These are phyloP conservation scores for Zosterops hypoxanthus DNA, from an alignment of 2,113 vertebrate genomes.

Conservation along the genomic window DNA sequence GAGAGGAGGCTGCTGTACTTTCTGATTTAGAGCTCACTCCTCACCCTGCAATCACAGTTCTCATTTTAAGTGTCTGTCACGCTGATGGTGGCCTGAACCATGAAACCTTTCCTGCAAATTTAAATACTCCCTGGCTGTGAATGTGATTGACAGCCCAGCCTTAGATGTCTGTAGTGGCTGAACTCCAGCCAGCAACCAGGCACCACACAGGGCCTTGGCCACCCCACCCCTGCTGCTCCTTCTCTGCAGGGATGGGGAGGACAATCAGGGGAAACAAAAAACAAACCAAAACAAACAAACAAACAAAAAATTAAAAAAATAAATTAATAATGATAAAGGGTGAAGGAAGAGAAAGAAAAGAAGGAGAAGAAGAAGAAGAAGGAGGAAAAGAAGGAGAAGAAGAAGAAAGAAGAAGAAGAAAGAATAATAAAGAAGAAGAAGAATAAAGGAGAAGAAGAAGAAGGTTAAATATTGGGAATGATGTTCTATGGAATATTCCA, in stretches of 20 bases:
- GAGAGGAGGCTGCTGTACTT: background rate
- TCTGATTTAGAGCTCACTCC: background rate
- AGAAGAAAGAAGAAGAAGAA: accelerated
- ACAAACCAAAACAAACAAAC: too few relatives aligned
- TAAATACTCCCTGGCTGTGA: background rate
- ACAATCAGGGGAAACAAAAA: background rate
- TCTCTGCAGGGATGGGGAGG: background rate
- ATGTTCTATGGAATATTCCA: background rate
- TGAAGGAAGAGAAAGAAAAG: background rate
- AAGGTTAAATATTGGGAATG: background rate
- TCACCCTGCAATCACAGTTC: background rate
- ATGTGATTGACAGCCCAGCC: background rate
- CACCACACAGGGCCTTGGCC: background rate
- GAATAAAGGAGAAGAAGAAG: background rate
- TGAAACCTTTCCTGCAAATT: background rate
- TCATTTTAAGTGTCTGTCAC: background rate
- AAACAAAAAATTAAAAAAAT: background rate
- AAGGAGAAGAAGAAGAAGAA: accelerated
- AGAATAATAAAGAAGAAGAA: too few relatives aligned
- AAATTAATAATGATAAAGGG: background rate
- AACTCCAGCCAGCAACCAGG: background rate
- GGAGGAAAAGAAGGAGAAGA: accelerated
- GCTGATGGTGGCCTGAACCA: background rate
- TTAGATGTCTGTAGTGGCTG: accelerated
- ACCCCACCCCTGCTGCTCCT: background rate